A percentile compares a stretch with the other conserved stretches of the same genome.
Conservation (phyloP, 2,888 invertebrate genomes). For the Drepanosiphum platanoidis region DNA sequence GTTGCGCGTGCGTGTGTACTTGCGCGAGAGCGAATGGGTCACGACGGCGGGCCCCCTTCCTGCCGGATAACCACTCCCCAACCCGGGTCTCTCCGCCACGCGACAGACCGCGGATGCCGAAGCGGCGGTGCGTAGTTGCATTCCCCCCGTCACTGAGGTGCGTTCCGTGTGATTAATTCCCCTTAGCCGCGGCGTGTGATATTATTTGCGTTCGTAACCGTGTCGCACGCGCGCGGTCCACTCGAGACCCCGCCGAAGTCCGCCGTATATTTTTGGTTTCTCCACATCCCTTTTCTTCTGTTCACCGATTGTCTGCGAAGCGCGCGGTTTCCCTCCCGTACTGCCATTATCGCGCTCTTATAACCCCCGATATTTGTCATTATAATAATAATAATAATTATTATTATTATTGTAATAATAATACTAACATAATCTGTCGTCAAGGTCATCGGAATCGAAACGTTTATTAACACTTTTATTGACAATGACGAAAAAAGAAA, state of each 20-base stretch:
- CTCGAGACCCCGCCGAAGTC: background rate
- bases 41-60: background rate
- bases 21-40: slow-evolving; percentile 17
- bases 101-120: background rate
- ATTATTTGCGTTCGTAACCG: slow-evolving; percentile 7
- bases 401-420: background rate
- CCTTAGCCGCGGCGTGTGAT: background rate
- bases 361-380: background rate
- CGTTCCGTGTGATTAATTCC: slow-evolving; percentile 54
- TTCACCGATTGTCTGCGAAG: background rate
- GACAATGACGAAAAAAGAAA: no score
- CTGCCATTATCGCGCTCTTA: background rate
- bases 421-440: no score
- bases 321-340: background rate
- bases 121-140: background rate
- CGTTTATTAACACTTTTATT: no score
- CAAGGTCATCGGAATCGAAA: no score
- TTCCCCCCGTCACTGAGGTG: background rate
- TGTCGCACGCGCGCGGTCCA: background rate
- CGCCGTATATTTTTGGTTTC: background rate
- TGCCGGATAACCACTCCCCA: background rate
- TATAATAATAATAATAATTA: background rate
- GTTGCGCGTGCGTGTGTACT: background rate
- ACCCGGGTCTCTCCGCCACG: background rate
- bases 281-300: background rate